A percentile compares a stretch with the other conserved stretches of the same genome.
Evolutionary conservation across 2,888 invertebrate genomes (phyloP).

Genomic region (Cephalotes varians): DNA sequence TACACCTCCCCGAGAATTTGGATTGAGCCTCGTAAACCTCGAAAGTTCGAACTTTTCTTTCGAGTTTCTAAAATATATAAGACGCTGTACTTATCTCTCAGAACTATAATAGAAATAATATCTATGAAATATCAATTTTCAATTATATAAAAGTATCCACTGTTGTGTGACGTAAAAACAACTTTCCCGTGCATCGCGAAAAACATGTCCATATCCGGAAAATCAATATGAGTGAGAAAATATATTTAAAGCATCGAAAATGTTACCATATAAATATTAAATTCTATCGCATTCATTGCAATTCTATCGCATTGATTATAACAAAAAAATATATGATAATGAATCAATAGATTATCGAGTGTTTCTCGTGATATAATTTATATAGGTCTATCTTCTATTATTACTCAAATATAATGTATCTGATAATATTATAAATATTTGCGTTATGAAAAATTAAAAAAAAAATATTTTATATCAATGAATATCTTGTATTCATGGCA

Average conservation of each 20-base stretch:
- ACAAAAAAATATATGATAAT: background rate
- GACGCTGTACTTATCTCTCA: background rate
- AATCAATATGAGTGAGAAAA: conserved; percentile 30
- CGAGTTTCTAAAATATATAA: conserved; percentile 34
- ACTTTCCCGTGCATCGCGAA: background rate
- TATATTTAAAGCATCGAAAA: conserved; percentile 9
- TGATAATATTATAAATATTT: background rate
- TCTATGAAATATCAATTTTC: conserved; percentile 26
- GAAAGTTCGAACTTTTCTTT: conserved; percentile 42
- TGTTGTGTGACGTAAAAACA: background rate
- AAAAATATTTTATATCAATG: background rate
- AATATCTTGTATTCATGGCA: background rate
- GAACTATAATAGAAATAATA: conserved; percentile 3
- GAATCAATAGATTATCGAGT: background rate
- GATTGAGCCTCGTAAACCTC: conserved; percentile 34
- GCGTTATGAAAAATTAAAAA: background rate
- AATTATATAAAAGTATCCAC: background rate
- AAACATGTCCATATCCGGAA: background rate
- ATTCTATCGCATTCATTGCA: background rate
- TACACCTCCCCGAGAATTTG: conserved; percentile 60
- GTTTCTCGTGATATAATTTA: background rate
- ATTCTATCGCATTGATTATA: too few relatives aligned
- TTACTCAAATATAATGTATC: background rate
- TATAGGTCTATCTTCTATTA: background rate
- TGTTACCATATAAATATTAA: background rate